These are phyloP conservation scores for Ammodramus savannarum DNA, from an alignment of 2,113 vertebrate genomes.

Conservation along the genomic window DNA sequence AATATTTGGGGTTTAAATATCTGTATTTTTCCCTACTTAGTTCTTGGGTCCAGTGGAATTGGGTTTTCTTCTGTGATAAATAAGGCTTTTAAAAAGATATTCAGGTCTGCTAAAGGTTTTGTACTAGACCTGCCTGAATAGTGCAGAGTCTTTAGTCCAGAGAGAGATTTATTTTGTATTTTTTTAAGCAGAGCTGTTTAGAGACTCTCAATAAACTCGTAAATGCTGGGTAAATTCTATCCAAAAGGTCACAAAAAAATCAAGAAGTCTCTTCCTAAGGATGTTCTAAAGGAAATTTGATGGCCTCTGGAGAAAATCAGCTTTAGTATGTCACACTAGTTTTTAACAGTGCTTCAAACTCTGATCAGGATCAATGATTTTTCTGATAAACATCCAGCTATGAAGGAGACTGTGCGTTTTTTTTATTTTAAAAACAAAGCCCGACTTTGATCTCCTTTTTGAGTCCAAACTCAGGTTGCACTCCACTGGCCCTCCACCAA, in stretches of 20 bases:
- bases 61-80: not conserved
- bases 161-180: no score
- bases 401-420: not conserved
- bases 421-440: not conserved
- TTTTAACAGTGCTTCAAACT: not conserved
- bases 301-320: not conserved
- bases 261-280: not conserved
- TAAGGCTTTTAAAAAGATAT: not conserved
- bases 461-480: not conserved
- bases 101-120: not conserved
- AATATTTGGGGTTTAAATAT: not conserved
- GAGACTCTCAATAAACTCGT: not conserved
- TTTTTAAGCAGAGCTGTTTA: not conserved
- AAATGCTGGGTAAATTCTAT: rapidly evolving
- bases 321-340: not conserved
- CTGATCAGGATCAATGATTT: not conserved
- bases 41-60: not conserved
- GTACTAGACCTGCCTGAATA: not conserved
- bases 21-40: rapidly evolving
- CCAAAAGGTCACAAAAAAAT: not conserved
- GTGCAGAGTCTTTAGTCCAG: not conserved
- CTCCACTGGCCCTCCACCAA: not conserved
- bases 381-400: not conserved
- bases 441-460: not conserved
- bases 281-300: not conserved